Conservation (phyloP, 2,113 vertebrate species). For the Misgurnus anguillicaudatus region DNA sequence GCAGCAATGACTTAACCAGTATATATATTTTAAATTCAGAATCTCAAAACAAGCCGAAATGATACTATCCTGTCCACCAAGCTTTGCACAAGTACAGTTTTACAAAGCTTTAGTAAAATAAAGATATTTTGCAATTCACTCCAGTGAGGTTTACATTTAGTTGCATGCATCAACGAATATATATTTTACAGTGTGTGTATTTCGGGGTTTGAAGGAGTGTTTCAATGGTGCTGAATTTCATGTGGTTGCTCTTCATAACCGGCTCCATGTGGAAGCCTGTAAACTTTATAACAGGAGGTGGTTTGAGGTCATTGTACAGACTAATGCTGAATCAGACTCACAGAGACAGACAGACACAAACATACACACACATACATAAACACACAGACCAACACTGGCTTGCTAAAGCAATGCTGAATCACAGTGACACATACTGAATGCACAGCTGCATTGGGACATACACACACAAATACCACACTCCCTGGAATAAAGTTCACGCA, state of each 20-base stretch:
- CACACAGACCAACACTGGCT: slow-evolving; percentile 36
- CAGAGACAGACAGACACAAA: slow-evolving; percentile 22
- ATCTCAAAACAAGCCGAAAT: not conserved
- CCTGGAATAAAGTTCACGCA: not conserved
- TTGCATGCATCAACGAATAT: not conserved
- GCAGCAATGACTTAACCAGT: too few species aligned
- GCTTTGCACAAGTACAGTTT: not conserved
- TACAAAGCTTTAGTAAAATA: not conserved
- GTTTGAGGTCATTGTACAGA: slow-evolving; percentile 55
- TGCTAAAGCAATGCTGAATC: slow-evolving; percentile 59
- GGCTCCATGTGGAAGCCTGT: slow-evolving; percentile 2
- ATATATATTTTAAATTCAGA: too few species aligned
- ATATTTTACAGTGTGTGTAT: not conserved
- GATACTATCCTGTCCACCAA: too few species aligned
- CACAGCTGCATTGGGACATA: slow-evolving; percentile 32
- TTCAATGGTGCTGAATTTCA: slow-evolving; percentile 13
- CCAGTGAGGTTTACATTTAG: not conserved
- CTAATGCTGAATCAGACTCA: slow-evolving; percentile 25
- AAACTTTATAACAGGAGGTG: slow-evolving; percentile 59
- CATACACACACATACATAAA: slow-evolving; percentile 25
- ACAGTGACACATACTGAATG: slow-evolving; percentile 45
- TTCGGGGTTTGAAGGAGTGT: not conserved
- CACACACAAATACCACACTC: not conserved
- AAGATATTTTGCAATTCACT: not conserved
- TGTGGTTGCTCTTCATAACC: slow-evolving; percentile 28